Conservation (phyloP, 2,113 vertebrate genomes). For the Oceanites oceanicus region DNA sequence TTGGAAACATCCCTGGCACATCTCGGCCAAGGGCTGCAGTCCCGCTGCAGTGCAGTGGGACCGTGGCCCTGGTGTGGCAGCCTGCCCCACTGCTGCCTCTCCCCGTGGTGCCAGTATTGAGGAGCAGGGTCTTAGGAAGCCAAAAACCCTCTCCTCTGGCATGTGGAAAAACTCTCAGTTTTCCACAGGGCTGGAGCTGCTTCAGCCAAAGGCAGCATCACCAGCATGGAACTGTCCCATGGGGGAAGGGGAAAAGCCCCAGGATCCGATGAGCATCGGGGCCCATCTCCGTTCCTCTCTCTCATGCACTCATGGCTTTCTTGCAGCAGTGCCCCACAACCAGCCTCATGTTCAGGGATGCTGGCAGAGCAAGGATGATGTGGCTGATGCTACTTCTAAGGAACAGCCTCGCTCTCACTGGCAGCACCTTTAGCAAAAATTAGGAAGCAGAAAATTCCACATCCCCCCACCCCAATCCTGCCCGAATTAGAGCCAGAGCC, state of each 20-base stretch:
- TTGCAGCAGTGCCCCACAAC: fast-evolving
- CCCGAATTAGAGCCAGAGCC: neutral
- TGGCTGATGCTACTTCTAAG: neutral
- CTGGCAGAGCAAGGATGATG: neutral
- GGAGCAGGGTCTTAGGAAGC: neutral
- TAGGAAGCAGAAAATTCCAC: neutral
- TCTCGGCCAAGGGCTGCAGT: fast-evolving
- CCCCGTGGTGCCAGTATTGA: neutral
- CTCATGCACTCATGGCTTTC: fast-evolving
- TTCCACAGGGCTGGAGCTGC: neutral
- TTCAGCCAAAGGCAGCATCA: neutral
- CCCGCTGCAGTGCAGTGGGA: neutral
- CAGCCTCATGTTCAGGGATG: fast-evolving
- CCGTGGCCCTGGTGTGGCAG: neutral
- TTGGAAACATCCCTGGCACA: fast-evolving
- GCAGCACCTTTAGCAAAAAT: neutral
- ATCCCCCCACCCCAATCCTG: neutral
- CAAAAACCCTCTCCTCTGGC: neutral
- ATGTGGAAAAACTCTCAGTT: fast-evolving
- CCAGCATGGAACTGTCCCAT: neutral
- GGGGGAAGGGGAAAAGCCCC: neutral
- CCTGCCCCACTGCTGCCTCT: neutral
- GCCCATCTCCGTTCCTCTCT: neutral
- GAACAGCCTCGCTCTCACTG: fast-evolving
- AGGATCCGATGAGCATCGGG: fast-evolving